Evolutionary conservation across 2,113 vertebrate genomes (phyloP), one percentile per base, ranked within the genome.

Genomic region (Reinhardtius hippoglossoides): DNA sequence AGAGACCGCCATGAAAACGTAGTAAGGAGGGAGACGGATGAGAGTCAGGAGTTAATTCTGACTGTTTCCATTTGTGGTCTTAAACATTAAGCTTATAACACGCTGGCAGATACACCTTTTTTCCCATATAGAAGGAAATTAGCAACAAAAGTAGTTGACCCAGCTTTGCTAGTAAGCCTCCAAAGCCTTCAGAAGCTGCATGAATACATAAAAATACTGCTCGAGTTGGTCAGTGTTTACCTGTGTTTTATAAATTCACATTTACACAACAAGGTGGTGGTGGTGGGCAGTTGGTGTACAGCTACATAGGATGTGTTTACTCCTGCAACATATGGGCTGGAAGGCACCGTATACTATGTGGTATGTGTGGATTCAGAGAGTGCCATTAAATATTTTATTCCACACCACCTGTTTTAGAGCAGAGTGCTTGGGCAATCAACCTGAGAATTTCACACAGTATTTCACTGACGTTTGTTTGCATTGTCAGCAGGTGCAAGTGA

Each of bases 331-430:
- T 80, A 87, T 81, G 89, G 86, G 42, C 69, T 3, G 56, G 59
- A 74, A 44, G 48, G 55, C 78, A 54, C 21, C 26, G 40, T 61
- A 35, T 42, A 56, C 67, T 77, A 52, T 67, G 76, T 72, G 76
- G 72, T 77, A 52, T 67, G 76, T 72, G 76, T 72, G 42, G 44
- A 63, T 80, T 67, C 67, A 60, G 67, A 82, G 68, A 77, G 73
- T 14, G 75, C 77, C 76, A 18, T 85, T 82, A 82, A 89, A 91
- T 87, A 82, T 87, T 91, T 89, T 80, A 88, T 80, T 78, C 64
- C 59, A 24, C 83, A 20, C 86, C 89, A 88, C 86, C 89, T 91
- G 85, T 83, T 87, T 78, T 12, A 40, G 60, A 40, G 80, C 60
- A 21, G 44, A 74, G 57, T n/a, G 57, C 58, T 54, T 15, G 59